Base-by-base conservation (phyloP, 2,113 vertebrate genomes). In the Semnornis frantzii region DNA sequence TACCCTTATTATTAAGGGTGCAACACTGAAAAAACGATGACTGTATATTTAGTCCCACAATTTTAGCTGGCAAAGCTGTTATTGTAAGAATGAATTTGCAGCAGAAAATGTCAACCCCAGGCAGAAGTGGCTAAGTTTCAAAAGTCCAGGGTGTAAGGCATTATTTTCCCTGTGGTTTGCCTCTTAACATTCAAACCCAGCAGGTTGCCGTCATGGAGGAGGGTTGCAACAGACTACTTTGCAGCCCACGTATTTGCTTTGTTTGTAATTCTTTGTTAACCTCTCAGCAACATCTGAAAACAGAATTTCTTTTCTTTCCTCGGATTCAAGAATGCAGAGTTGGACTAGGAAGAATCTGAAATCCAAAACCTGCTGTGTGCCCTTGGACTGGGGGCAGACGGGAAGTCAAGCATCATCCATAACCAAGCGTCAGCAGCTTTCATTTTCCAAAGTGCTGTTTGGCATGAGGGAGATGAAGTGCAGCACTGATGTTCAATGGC, bases 401-500 rank as follows among this genome's bases (percentile, higher is more conserved):
- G 52, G 75, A 77, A 87, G 79, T 59, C 64, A 72, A 75, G 69
- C 55, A 66, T 90, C 83, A 75, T 92, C 52, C 48, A 52, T 90
- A 82, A 87, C 63, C 60, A 82, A 54, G 37, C 82, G 77, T 93
- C 78, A 89, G 79, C 76, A 83, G 44, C 72, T 82, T 48, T 85
- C 79, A 60, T 85, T 94, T 87, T 59, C 93, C 75, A 81, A 83
- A 85, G 33, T 81, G 75, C 89, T 87, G 71, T 54, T 90, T 87
- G 87, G 82, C 11, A 0, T 10, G 54, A 87, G 74, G 54, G 73
- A 95, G 90, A 89, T 93, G 52, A 77, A 87, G 82, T 70, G 15
- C 68, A 82, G 52, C 85, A 82, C 59, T 89, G 64, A 77, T 84
- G 72, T 93, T 94, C 92, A 94, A 33, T 92, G 81, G 84, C n/a